Evolutionary conservation across 2,113 vertebrate species (phyloP).

Genomic region (Sylvietta virens): DNA sequence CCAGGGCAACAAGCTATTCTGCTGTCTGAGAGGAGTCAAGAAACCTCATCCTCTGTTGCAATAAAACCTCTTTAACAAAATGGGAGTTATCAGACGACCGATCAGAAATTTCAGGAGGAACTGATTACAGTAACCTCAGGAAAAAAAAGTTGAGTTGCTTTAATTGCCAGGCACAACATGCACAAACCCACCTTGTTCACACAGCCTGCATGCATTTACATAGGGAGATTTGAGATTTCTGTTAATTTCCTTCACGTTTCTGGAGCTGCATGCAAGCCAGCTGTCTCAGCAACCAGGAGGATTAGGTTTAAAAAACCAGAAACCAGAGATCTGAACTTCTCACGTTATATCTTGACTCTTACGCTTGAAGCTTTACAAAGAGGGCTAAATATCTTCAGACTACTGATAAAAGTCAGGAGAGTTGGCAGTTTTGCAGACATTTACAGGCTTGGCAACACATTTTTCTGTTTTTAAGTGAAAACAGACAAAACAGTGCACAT

Average conservation of each 20-base stretch:
- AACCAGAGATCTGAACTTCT: not conserved
- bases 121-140: not conserved
- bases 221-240: not conserved
- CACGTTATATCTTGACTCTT: not conserved
- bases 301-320: not conserved
- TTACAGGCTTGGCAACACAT: constrained; percentile 34
- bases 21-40: not conserved
- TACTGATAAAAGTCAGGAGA: constrained; percentile 31
- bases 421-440: constrained; percentile 25
- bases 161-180: not conserved
- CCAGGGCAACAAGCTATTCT: not conserved
- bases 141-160: not conserved
- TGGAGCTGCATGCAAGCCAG: not conserved
- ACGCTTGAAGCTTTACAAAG: constrained; percentile 5
- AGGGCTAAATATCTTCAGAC: not conserved
- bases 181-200: not conserved
- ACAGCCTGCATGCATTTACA: not conserved
- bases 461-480: constrained; percentile 52
- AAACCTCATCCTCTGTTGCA: not conserved
- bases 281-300: not conserved
- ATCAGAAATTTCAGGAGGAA: not conserved
- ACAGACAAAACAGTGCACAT: constrained; percentile 25
- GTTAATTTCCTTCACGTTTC: not conserved
- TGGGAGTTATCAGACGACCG: not conserved
- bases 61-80: not conserved